Base-by-base conservation (phyloP, 2,113 vertebrate genomes). In the Eretmochelys imbricata region DNA sequence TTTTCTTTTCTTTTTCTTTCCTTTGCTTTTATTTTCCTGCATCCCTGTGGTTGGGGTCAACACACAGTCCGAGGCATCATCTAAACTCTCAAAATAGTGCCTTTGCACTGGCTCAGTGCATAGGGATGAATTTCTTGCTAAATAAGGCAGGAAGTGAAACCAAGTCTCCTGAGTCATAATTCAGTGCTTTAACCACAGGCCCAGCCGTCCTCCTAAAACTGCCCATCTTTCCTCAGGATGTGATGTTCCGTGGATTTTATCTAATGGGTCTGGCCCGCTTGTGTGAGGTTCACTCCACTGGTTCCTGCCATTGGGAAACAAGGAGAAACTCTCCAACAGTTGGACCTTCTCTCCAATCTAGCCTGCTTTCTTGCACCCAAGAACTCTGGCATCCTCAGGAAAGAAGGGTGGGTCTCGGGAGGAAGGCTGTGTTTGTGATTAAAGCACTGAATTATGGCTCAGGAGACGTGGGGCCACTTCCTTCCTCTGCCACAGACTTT, bases 391-490 rank as follows among this genome's bases (percentile, higher is more conserved):
- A 46, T 46, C 38, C 42, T 76, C 5, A 48, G 13, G 75, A 38
- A 72, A 72, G n/a, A 22, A 72, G n/a, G 16, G 35, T 72, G 19
- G 27, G 12, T 29, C 27, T 62, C n/a, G 2, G 65, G 65, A 72
- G 20, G n/a, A 31, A 29, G 25, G 55, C 4, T 57, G 25, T 24
- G 55, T 57, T 57, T 57, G 22, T 69, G 62, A 19, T 11, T 24
- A 42, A 46, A 25, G 22, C 6, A 6, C 20, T 76, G 72, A 10
- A 76, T 76, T 46, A 24, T 76, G 25, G 11, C n/a, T 72, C 22
- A 3, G 22, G 38, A 9, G 53, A 0, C 0, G 7, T 1, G 31
- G 4, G 8, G 50, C n/a, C 79, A n/a, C 1, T 7, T n/a, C 35
- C 25, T 35, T 42, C 27, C 85, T 12, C 51, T 91, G 59, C 59